Evolutionary conservation across 2,797 vertebrate genomes (phyloP).

Genomic region (Ciconia nigra): DNA sequence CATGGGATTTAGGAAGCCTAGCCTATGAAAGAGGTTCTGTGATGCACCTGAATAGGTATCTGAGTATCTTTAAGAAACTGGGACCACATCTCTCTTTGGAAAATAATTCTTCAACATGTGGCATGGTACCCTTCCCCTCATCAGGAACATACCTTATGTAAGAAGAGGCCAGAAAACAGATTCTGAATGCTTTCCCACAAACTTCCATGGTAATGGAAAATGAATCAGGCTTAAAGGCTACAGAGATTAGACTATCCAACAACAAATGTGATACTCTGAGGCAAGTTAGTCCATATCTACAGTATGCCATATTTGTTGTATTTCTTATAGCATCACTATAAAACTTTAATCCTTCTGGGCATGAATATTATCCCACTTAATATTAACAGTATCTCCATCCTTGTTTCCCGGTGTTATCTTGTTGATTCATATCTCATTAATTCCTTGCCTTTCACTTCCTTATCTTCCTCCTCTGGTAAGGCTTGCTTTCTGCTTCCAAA

Average conservation of each 20-base stretch:
- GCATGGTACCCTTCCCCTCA: background rate
- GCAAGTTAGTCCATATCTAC: background rate
- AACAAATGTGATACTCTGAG: background rate
- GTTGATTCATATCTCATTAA: background rate
- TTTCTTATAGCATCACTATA: background rate
- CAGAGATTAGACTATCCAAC: background rate
- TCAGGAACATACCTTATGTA: background rate
- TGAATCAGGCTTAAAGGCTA: background rate
- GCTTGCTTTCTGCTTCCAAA: background rate
- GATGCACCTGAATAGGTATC: background rate
- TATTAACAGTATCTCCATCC: background rate
- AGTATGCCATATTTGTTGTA: background rate
- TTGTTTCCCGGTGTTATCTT: background rate
- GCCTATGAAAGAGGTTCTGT: background rate
- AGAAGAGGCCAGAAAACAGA: background rate
- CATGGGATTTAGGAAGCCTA: background rate
- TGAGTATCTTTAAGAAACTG: background rate
- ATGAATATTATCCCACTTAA: background rate
- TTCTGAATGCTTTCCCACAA: background rate
- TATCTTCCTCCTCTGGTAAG: background rate
- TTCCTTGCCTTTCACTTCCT: background rate
- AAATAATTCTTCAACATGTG: background rate
- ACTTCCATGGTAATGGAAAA: background rate
- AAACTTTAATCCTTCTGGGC: background rate
- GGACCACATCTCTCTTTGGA: background rate